phyloP scores from a whole-genome alignment of 2,797 vertebrate genomes.

The Orestias chungarensis region DNA sequence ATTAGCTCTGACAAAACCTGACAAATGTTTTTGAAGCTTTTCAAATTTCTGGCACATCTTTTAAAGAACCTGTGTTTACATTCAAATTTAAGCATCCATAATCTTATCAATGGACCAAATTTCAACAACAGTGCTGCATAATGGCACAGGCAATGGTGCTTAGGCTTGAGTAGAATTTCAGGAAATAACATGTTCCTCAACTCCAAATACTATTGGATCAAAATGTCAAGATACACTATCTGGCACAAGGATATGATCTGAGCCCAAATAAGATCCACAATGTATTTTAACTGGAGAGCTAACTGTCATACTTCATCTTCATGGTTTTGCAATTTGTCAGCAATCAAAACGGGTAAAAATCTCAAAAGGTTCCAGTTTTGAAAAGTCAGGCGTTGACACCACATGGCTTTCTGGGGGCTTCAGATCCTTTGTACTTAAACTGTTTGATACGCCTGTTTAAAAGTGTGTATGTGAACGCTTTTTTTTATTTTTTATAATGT shows the following conservation, averaged over 20 bases:
- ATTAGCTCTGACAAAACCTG: constrained; percentile 10
- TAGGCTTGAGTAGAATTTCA: neutral
- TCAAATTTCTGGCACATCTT: constrained; percentile 17
- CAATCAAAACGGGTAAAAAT: neutral
- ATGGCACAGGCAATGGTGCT: constrained; percentile 2
- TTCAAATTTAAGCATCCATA: constrained; percentile 47
- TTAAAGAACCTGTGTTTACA: constrained; percentile 41
- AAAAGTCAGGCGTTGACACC: constrained; percentile 6
- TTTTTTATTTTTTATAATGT: constrained; percentile 35
- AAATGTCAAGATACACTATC: constrained; percentile 17
- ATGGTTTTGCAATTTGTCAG: neutral
- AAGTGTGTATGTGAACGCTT: constrained; percentile 26
- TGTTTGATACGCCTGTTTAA: constrained; percentile 30
- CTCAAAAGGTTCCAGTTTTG: constrained; percentile 5
- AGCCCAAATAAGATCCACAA: neutral
- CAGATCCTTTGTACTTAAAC: constrained; percentile 32
- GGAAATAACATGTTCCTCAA: constrained; percentile 13
- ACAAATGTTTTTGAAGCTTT: constrained; percentile 16
- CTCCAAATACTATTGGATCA: constrained; percentile 37
- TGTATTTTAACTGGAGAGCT: constrained; percentile 5
- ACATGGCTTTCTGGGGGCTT: constrained; percentile 30
- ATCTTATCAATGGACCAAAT: constrained; percentile 19
- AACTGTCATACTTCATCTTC: constrained; percentile 5
- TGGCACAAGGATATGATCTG: constrained; percentile 9
- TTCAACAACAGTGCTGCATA: constrained; percentile 4